Base-by-base conservation (phyloP, 2,888 invertebrate species). In the Osedax fenrisi region DNA sequence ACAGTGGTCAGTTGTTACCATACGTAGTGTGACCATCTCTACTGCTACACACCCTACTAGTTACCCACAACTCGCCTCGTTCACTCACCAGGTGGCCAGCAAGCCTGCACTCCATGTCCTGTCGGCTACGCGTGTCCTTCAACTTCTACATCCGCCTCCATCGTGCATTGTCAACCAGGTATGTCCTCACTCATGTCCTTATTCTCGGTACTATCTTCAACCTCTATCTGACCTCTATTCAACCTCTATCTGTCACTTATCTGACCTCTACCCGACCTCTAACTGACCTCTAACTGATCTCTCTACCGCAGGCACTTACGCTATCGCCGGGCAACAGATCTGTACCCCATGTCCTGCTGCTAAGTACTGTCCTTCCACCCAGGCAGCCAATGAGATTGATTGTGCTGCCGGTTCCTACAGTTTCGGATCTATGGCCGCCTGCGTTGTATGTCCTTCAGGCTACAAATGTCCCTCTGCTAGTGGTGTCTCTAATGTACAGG, bases 281-380 rank as follows among this genome's bases (percentile, higher is more conserved):
- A n/a, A n/a, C n/a, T n/a, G n/a, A n/a, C n/a, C n/a, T 41, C 68
- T 26, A 26, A 26, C 13, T 25, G 21, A 2, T 13, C 22, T 76
- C 70, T 80, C 79, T 68, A 3, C 71, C n/a, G 73, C 77, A 66
- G 80, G 80, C 2, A 73, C 76, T 26, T 80, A 76, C 75, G 75
- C 77, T 22, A 41, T 27, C 22, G 77, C 73, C 5, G 78, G 79
- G 73, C 21, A 72, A n/a, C 21, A 27, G 17, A 62, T 73, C 0
- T 77, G 77, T 74, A 76, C 77, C 1, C 76, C 76, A 10, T 83
- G 83, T 78, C 79, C 80, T 0, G 76, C 78, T 26, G 83, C 82
- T 1, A 79, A 79, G 22, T 83, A 82, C 75, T 83, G 83, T 75
- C 82, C 83, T n/a, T 81, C 78, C 22, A 81, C 81, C 72, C 82